Percentiles rank a stretch among this genome's conserved stretches.
Conservation (phyloP, 2,888 invertebrate species). For the Drosophila gaucha region DNA sequence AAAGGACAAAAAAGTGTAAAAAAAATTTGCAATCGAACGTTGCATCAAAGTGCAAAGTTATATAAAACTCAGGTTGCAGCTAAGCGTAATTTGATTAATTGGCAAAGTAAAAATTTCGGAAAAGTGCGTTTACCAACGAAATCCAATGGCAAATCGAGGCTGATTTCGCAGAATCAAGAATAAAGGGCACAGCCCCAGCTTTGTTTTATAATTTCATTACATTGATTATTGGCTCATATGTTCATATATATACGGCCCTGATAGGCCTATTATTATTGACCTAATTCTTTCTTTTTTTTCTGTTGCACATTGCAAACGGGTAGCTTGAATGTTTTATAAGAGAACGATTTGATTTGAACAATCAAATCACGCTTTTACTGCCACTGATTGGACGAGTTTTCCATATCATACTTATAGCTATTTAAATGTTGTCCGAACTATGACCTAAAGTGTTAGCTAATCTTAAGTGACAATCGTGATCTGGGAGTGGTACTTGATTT, state of each 20-base stretch:
- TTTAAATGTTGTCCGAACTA: conserved; percentile 23
- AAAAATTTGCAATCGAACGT: conserved; percentile 1
- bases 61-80: conserved; percentile 45
- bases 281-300: conserved; percentile 62
- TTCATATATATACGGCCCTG: conserved; percentile 16
- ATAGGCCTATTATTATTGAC: conserved; percentile 70
- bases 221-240: conserved; percentile 8
- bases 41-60: conserved; percentile 41
- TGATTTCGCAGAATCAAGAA: too few relatives aligned
- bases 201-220: neutral
- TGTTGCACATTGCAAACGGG: neutral
- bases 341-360: too few relatives aligned
- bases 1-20: conserved; percentile 23
- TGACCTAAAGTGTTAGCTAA: conserved; percentile 65
- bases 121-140: too few relatives aligned
- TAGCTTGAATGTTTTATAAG: too few relatives aligned
- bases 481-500: conserved; percentile 43
- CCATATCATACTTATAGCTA: conserved; percentile 12
- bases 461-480: conserved; percentile 68
- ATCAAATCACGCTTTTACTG: too few relatives aligned
- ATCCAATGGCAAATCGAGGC: too few relatives aligned
- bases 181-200: neutral
- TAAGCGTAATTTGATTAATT: conserved; percentile 9
- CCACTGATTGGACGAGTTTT: conserved; percentile 1
- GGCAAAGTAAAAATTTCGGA: conserved; percentile 14